Percentiles rank a stretch among this genome's conserved stretches.
Conservation (phyloP, 2,113 vertebrate species). For the Crotophaga sulcirostris region DNA sequence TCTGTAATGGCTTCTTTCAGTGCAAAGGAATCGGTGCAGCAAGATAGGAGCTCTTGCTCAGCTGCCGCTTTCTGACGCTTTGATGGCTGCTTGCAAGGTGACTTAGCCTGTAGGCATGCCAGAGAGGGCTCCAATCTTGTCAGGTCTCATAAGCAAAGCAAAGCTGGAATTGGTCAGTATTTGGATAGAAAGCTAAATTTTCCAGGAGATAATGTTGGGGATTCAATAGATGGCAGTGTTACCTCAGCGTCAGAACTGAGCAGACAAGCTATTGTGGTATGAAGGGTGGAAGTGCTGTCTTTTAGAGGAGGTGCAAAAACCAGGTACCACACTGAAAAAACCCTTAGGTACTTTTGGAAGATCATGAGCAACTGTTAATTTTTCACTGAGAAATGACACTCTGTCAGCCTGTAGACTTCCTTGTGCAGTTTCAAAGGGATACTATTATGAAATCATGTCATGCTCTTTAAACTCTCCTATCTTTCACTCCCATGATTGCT, state of each 20-base stretch:
- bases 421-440: background rate
- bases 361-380: background rate
- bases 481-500: background rate
- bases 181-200: background rate
- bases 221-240: constrained; percentile 55
- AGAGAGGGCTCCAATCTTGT: background rate
- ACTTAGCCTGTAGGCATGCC: background rate
- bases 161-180: background rate
- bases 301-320: background rate
- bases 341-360: background rate
- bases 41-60: background rate
- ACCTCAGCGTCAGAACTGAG: background rate
- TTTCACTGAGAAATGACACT: background rate
- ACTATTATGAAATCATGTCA: background rate
- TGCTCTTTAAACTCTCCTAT: background rate
- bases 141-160: background rate
- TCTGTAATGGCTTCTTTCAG: background rate
- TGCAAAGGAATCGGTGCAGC: background rate
- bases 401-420: background rate
- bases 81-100: background rate
- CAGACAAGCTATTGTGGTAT: rapidly evolving
- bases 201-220: background rate
- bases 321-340: background rate
- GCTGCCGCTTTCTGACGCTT: background rate
- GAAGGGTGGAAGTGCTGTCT: background rate